These are phyloP conservation scores for Odontocerum albicorne DNA, from an alignment of 2,888 invertebrate species.

Conservation along the genomic window DNA sequence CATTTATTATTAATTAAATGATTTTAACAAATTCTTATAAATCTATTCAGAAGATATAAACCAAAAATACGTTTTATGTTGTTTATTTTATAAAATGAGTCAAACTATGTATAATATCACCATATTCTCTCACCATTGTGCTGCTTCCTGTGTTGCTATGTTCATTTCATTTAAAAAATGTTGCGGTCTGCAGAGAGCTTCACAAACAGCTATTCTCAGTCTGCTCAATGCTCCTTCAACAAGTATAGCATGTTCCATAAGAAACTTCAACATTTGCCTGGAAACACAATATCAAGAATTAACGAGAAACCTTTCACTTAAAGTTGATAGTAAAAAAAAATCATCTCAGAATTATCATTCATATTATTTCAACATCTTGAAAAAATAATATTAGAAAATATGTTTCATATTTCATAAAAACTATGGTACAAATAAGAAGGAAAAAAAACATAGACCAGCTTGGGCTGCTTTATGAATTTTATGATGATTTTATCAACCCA, in stretches of 20 bases:
- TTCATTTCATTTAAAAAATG: constrained; percentile 51
- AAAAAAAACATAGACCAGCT: too few species aligned
- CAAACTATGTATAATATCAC: background rate
- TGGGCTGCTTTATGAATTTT: too few species aligned
- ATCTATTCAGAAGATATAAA: too few species aligned
- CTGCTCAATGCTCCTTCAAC: constrained; percentile 73
- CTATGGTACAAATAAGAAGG: too few species aligned
- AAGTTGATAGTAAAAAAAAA: too few species aligned
- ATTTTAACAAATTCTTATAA: background rate
- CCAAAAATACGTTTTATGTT: background rate
- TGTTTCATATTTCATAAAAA: background rate
- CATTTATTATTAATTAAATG: background rate
- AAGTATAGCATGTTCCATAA: constrained; percentile 79
- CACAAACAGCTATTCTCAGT: constrained; percentile 65
- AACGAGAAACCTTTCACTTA: too few species aligned
- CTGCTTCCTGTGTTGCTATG: constrained; percentile 48
- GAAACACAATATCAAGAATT: constrained; percentile 19
- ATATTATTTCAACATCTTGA: too few species aligned
- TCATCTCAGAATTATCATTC: too few species aligned
- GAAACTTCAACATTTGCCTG: constrained; percentile 70
- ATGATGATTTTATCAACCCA: too few species aligned
- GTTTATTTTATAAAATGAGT: background rate
- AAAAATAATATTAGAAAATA: too few species aligned
- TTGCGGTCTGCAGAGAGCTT: constrained; percentile 59
- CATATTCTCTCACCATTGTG: constrained; percentile 52